phyloP scores from a whole-genome alignment of 2,113 vertebrate species.

The Coreoperca whiteheadi region DNA sequence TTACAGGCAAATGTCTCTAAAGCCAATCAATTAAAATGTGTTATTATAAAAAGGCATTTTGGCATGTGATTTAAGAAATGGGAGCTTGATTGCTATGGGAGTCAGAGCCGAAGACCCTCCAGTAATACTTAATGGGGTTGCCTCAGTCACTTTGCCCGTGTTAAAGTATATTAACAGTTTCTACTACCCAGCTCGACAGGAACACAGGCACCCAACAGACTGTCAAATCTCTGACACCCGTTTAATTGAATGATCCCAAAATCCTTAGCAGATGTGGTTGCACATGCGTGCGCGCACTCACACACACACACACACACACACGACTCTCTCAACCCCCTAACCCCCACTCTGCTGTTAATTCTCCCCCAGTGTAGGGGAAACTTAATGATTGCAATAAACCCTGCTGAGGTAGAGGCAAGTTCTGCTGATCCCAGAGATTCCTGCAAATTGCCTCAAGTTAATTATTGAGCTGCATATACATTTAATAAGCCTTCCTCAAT shows the following conservation, averaged over 20 bases:
- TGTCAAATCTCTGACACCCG: conserved; percentile 75
- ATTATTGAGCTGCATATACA: conserved; percentile 85
- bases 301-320: conserved; percentile 13
- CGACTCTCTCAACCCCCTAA: conserved; percentile 40
- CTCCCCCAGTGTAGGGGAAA: conserved; percentile 68
- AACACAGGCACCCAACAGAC: conserved; percentile 63
- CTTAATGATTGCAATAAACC: conserved; percentile 85
- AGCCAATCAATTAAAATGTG: conserved; percentile 81
- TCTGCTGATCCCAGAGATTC: conserved; percentile 86
- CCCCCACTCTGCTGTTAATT: conserved; percentile 75
- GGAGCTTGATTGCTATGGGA: conserved; percentile 84
- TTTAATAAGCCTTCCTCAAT: conserved; percentile 84
- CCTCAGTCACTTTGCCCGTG: conserved; percentile 65
- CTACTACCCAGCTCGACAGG: conserved; percentile 65
- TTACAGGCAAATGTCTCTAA: conserved; percentile 73
- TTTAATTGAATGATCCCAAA: conserved; percentile 80
- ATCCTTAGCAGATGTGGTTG: conserved; percentile 61
- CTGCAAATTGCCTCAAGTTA: conserved; percentile 85
- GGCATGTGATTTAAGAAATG: conserved; percentile 80
- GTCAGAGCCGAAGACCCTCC: conserved; percentile 67
- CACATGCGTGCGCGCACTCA: not conserved
- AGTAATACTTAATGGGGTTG: conserved; percentile 75
- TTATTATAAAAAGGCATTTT: conserved; percentile 81
- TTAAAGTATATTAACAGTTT: conserved; percentile 73
- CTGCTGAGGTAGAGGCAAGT: conserved; percentile 84